Base-by-base conservation (phyloP, 2,797 vertebrate species). In the Sebastes miniatus region DNA sequence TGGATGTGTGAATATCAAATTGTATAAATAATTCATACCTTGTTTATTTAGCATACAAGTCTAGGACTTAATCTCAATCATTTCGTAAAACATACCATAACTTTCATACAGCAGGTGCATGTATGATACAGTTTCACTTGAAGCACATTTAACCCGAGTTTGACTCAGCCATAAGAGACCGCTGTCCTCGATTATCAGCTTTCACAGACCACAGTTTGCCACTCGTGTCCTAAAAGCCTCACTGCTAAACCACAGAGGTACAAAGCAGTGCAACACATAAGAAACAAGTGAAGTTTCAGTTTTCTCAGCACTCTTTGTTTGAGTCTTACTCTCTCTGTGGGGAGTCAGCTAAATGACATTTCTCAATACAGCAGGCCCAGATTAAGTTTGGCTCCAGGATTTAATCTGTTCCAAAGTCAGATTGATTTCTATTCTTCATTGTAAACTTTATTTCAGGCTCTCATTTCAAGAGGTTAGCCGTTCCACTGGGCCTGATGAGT, bases 401-500 rank as follows among this genome's bases (percentile, higher is more conserved):
- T 63, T 64, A 47, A 67, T 71, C 31, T 50, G 63, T 75, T 64
- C 22, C 68, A 65, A 36, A 14, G 73, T 54, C 27, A 3, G 18
- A 73, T n/a, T 72, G 13, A 87, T 77, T 57, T 3, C 20, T 32
- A 9, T 59, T 73, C 20, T 67, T 43, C 2, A 16, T 11, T 66
- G 22, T 69, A 14, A 83, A 83, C 10, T 57, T 69, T 8, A 54
- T 85, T 72, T 75, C 85, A 99, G 98, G 94, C 79, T 97, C 97
- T 69, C 95, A 91, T 34, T 90, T 97, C 80, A 97, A 96, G 96
- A 97, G 95, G 92, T 73, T 97, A 36, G 90, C 77, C 14, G 92
- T 97, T 86, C 96, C 97, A 0, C 3, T 97, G 89, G 96, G 97
- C 69, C 90, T 99, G 88, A 93, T 95, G 75, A 54, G 95, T 69